phyloP scores from a whole-genome alignment of 2,888 invertebrate species.

The Macaria liturata region DNA sequence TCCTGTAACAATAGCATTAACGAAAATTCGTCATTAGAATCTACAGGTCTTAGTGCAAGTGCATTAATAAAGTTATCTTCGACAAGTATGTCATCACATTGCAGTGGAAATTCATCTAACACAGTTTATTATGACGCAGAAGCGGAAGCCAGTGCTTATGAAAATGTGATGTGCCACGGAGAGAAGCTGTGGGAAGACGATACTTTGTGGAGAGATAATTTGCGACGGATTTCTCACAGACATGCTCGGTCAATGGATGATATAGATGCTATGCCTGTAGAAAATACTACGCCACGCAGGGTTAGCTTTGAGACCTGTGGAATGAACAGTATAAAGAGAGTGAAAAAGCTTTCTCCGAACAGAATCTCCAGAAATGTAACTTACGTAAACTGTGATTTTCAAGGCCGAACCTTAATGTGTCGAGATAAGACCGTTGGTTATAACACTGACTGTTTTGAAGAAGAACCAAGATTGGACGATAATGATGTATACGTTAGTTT shows the following conservation, averaged over 20 bases:
- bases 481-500: slow-evolving; percentile 81
- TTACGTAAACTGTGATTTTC: slow-evolving; percentile 89
- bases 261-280: slow-evolving; percentile 81
- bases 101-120: slow-evolving; percentile 75
- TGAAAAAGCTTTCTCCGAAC: slow-evolving; percentile 58
- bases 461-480: slow-evolving; percentile 66
- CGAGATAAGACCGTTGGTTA: slow-evolving; percentile 47
- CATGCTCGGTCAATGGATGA: slow-evolving; percentile 93
- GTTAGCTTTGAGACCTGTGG: slow-evolving; percentile 57
- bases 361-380: slow-evolving; percentile 88
- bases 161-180: slow-evolving; percentile 80
- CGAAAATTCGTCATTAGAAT: slow-evolving; percentile 56
- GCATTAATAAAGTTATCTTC: slow-evolving; percentile 63
- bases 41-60: slow-evolving; percentile 49
- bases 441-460: slow-evolving; percentile 48
- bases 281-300: slow-evolving; percentile 46
- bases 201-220: slow-evolving; percentile 90
- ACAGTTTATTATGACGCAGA: slow-evolving; percentile 78
- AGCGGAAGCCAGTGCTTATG: slow-evolving; percentile 70
- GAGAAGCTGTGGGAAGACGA: slow-evolving; percentile 94
- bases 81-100: slow-evolving; percentile 78
- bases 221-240: slow-evolving; percentile 90
- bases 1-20: slow-evolving; percentile 49
- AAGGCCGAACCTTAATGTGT: slow-evolving; percentile 72
- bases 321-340: slow-evolving; percentile 73